These are phyloP conservation scores for Sphaerophoria taeniata DNA, from an alignment of 2,888 invertebrate genomes.

Conservation along the genomic window DNA sequence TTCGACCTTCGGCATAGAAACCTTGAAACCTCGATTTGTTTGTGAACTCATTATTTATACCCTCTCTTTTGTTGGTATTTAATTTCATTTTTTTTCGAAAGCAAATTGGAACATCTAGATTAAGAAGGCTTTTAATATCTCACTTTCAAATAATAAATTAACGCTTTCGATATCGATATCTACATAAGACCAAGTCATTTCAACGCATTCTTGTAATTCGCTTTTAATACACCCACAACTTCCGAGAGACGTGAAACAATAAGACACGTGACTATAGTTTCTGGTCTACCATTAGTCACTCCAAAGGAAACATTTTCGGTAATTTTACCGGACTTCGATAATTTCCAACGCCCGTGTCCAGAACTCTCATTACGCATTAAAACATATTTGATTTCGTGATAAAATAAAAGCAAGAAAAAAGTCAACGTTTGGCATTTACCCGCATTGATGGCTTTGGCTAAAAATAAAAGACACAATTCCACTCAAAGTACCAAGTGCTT, in stretches of 20 bases:
- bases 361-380: conserved; percentile 46
- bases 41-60: not conserved
- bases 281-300: conserved; percentile 18
- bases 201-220: conserved; percentile 51
- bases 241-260: conserved; percentile 8
- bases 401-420: conserved; percentile 30
- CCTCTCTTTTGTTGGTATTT: not conserved
- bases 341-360: conserved; percentile 19
- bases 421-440: conserved; percentile 12
- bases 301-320: conserved; percentile 26
- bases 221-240: conserved; percentile 54
- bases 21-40: conserved; percentile 18
- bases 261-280: conserved; percentile 3
- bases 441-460: not conserved
- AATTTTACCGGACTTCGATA: conserved; percentile 21
- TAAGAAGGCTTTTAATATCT: conserved; percentile 19
- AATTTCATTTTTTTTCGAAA: not conserved
- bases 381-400: conserved; percentile 52
- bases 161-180: conserved; percentile 17
- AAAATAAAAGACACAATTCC: conserved; percentile 22
- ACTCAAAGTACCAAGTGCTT: conserved; percentile 28
- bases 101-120: conserved; percentile 14
- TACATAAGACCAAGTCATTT: not conserved
- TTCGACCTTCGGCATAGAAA: conserved; percentile 5
- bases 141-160: conserved; percentile 6